Evolutionary conservation across 2,113 vertebrate genomes (phyloP).

Genomic region (Eurypyga helias): DNA sequence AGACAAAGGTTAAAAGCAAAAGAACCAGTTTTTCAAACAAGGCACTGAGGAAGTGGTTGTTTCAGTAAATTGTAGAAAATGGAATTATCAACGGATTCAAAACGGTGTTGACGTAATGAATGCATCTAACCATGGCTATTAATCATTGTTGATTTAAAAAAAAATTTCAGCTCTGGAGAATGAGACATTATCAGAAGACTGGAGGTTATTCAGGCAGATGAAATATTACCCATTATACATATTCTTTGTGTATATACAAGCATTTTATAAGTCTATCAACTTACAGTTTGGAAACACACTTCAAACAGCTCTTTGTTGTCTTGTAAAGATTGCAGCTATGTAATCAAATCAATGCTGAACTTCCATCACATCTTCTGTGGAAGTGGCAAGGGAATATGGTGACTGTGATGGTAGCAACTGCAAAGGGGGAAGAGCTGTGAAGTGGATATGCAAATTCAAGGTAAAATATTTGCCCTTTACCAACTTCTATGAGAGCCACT

Average conservation of each 20-base stretch:
- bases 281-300: neutral
- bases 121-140: neutral
- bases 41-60: neutral
- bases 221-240: neutral
- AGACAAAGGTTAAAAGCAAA: constrained; percentile 4
- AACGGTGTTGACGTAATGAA: neutral
- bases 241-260: neutral
- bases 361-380: neutral
- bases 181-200: neutral
- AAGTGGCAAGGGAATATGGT: neutral
- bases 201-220: neutral
- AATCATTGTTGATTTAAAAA: neutral
- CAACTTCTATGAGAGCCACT: neutral
- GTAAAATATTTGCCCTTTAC: neutral
- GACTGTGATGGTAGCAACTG: neutral
- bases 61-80: neutral
- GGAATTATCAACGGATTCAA: neutral
- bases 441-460: neutral
- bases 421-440: neutral
- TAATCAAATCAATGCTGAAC: neutral
- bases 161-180: neutral
- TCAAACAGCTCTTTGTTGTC: neutral
- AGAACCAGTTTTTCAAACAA: neutral
- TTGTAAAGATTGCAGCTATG: neutral
- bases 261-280: neutral